Percentiles rank a stretch among this genome's conserved stretches.
Conservation (phyloP, 2,113 vertebrate genomes). For the Podiceps cristatus region DNA sequence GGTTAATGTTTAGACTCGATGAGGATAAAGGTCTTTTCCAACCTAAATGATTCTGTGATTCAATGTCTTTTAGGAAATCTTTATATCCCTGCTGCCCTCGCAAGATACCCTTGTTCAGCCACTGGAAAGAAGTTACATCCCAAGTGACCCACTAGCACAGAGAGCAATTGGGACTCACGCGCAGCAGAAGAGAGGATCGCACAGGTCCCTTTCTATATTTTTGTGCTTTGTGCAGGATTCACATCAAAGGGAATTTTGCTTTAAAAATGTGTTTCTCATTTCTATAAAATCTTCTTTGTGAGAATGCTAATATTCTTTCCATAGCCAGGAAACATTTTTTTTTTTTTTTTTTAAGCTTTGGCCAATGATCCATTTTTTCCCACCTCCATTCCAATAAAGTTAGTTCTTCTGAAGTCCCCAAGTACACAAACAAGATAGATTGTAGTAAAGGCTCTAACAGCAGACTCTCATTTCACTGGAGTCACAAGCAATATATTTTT, state of each 20-base stretch:
- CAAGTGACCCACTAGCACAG: neutral
- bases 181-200: neutral
- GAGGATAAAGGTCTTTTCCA: too few relatives aligned
- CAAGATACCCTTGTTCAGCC: neutral
- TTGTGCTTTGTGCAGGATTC: neutral
- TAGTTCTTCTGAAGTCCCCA: neutral
- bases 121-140: neutral
- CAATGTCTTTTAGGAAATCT: neutral
- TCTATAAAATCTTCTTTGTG: neutral
- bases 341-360: neutral
- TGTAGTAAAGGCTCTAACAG: neutral
- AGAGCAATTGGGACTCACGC: neutral
- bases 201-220: neutral
- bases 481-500: slow-evolving; percentile 1
- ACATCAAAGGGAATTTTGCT: neutral
- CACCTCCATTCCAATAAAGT: neutral
- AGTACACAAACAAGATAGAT: neutral
- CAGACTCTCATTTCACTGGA: neutral
- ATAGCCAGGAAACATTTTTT: neutral
- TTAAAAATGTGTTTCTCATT: neutral
- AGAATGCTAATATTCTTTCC: neutral
- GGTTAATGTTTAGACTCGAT: too few relatives aligned
- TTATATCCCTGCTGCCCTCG: neutral
- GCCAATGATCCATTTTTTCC: neutral
- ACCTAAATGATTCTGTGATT: too few relatives aligned